phyloP scores from a whole-genome alignment of 2,888 invertebrate genomes.

The Tuberolachnus salignus region DNA sequence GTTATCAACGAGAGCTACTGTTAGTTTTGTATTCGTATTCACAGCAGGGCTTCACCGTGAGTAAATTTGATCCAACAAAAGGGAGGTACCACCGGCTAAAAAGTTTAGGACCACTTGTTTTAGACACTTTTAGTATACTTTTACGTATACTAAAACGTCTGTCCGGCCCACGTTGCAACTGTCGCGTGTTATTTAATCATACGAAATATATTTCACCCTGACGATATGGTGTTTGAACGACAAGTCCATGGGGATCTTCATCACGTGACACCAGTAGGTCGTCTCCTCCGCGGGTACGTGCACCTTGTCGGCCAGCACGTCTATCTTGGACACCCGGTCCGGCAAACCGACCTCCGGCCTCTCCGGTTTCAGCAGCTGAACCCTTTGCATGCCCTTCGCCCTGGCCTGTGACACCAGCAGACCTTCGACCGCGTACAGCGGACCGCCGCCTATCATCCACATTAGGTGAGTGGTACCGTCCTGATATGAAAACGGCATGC shows the following conservation, averaged over 20 bases:
- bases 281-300: slow-evolving; percentile 85
- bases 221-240: slow-evolving; percentile 75
- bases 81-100: no score
- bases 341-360: slow-evolving; percentile 64
- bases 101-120: no score
- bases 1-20: no score
- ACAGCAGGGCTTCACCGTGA: no score
- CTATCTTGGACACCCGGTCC: slow-evolving; percentile 67
- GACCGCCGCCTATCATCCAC: slow-evolving; percentile 82
- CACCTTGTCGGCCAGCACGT: slow-evolving; percentile 71
- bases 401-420: slow-evolving; percentile 68
- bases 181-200: no score
- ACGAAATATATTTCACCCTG: slow-evolving; percentile 64
- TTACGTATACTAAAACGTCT: no score
- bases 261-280: slow-evolving; percentile 95
- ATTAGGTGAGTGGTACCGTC: slow-evolving; percentile 88
- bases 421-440: slow-evolving; percentile 72
- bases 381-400: slow-evolving; percentile 77
- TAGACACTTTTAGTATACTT: no score
- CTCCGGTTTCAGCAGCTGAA: slow-evolving; percentile 70
- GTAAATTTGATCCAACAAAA: no score
- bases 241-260: slow-evolving; percentile 76
- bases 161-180: no score
- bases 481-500: slow-evolving; percentile 64
- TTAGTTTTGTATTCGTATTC: no score